phyloP scores from a whole-genome alignment of 2,797 vertebrate species.

The Acanthurus lineatus region DNA sequence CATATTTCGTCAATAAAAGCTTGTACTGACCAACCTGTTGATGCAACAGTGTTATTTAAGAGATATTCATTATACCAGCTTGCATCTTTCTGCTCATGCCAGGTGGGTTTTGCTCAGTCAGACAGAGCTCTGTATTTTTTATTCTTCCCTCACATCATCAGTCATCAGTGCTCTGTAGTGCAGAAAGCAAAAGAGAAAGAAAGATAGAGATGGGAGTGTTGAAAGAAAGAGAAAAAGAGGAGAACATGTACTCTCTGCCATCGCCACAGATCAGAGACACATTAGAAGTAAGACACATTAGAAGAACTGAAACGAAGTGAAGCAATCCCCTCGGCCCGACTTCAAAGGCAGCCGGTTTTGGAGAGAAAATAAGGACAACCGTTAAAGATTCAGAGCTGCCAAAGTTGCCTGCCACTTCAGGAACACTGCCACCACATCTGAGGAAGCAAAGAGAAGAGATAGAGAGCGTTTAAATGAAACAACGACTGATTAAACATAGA shows the following conservation, averaged over 20 bases:
- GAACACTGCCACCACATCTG: constrained; percentile 58
- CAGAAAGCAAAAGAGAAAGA: constrained; percentile 30
- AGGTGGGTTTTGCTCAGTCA: constrained; percentile 49
- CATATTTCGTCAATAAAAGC: not conserved
- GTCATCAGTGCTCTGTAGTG: constrained; percentile 35
- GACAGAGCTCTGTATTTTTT: constrained; percentile 13
- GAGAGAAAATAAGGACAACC: constrained; percentile 77
- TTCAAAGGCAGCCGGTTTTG: constrained; percentile 76
- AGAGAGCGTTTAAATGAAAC: constrained; percentile 11
- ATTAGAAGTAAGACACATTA: constrained; percentile 74
- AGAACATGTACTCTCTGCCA: constrained; percentile 61
- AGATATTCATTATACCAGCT: not conserved
- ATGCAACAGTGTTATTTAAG: not conserved
- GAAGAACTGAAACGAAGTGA: constrained; percentile 71
- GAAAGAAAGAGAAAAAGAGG: constrained; percentile 43
- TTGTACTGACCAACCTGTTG: not conserved
- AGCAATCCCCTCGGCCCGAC: constrained; percentile 80
- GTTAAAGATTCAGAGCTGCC: constrained; percentile 78
- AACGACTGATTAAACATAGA: constrained; percentile 23
- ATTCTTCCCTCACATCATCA: constrained; percentile 37
- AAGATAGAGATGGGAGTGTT: constrained; percentile 6
- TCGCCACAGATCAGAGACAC: constrained; percentile 79
- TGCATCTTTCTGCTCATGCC: constrained; percentile 8
- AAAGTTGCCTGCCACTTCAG: constrained; percentile 61
- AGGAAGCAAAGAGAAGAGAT: constrained; percentile 25